Evolutionary conservation across 2,113 vertebrate genomes (phyloP).

Genomic region (Leucosticte australis): DNA sequence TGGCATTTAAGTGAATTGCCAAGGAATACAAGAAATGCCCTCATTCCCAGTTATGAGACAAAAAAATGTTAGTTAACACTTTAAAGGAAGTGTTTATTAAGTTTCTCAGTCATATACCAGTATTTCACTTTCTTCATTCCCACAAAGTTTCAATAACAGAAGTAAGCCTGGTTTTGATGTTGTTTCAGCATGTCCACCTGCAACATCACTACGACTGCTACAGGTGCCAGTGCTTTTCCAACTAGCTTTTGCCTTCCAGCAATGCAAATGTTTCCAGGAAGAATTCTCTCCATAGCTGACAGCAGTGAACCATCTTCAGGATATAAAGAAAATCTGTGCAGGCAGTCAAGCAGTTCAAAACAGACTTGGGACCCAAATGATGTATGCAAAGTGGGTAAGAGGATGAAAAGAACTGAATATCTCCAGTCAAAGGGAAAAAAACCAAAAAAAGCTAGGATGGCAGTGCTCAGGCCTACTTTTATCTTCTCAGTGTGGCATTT

Average conservation of each 20-base stretch:
- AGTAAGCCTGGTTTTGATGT: background rate
- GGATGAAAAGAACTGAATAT: background rate
- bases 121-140: background rate
- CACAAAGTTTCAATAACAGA: background rate
- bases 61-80: background rate
- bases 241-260: background rate
- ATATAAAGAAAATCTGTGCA: background rate
- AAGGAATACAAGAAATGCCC: background rate
- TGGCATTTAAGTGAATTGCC: background rate
- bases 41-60: background rate
- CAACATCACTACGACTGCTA: background rate
- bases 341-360: background rate
- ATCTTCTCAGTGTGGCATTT: background rate
- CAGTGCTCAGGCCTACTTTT: background rate
- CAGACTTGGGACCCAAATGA: background rate
- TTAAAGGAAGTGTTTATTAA: background rate
- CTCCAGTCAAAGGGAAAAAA: background rate
- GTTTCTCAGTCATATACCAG: background rate
- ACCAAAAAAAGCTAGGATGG: background rate
- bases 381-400: background rate
- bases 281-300: background rate
- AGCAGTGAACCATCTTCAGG: background rate
- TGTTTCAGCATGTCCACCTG: background rate
- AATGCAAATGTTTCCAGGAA: background rate
- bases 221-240: background rate